Base-by-base conservation (phyloP, 2,797 vertebrate species). In the Falco concolor region DNA sequence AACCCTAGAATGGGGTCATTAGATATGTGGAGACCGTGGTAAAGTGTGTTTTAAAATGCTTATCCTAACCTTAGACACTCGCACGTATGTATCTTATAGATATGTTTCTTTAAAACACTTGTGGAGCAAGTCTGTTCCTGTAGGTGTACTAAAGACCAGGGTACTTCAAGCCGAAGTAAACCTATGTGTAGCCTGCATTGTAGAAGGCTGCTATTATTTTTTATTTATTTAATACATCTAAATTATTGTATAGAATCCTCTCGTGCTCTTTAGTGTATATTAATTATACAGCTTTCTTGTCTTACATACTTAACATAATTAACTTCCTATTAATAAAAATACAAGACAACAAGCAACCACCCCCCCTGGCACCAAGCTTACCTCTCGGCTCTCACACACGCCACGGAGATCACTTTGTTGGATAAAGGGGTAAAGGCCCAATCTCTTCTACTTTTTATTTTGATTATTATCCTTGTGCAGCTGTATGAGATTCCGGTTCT, bases 21-120 rank as follows among this genome's bases (percentile, higher is more conserved):
- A 97, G 98, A 98, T 94, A 99, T 99, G 98, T 99, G 99, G 99
- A 98, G 99, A 96, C 98, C 99, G 3, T 99, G 99, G 99, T 99
- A 98, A 98, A 96, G 74, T 38, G 64, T 54, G n/a, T 60, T 93
- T 75, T 59, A n/a, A 57, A 93, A 89, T 44, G 57, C 76, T 96
- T 84, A 72, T 93, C 89, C 92, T 97, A 95, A 98, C 93, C 83
- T 97, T 98, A 98, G 98, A 97, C 97, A 95, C 92, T 98, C 97
- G 97, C 97, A 96, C 84, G 1, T 97, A 98, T 99, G 98, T 99
- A 99, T 99, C 99, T 99, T 99, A 99, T 99, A 99, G 99, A 99
- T 99, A 99, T 99, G 98, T 95, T 98, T 98, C 98, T 98, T 97
- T 98, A 98, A 98, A 98, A 98, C 98, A 98, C 97, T 98, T 96